Conservation (phyloP, 1,140 invertebrate species). For the Drosophila kepulauana region DNA sequence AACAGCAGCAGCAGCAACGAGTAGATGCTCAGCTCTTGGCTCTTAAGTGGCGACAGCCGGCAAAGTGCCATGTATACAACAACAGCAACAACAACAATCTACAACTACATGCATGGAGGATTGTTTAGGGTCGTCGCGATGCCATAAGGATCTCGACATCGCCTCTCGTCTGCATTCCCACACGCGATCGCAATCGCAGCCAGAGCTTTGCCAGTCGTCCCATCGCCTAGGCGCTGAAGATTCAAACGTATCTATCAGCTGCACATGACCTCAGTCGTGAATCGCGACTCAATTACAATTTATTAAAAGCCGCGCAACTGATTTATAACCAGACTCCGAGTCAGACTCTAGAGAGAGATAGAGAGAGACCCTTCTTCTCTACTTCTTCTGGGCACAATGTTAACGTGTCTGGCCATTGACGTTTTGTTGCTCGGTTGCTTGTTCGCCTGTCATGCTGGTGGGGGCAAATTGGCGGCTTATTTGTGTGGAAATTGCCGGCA, state of each 20-base stretch:
- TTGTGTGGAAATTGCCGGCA: slow-evolving; percentile 74
- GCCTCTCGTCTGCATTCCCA: slow-evolving; percentile 71
- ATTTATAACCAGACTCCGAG: slow-evolving; percentile 66
- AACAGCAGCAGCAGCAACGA: neutral
- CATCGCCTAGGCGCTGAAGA: slow-evolving; percentile 37
- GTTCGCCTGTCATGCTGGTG: slow-evolving; percentile 52
- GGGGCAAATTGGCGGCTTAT: slow-evolving; percentile 77
- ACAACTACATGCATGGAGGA: slow-evolving; percentile 42
- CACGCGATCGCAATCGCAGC: slow-evolving; percentile 75
- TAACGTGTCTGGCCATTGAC: slow-evolving; percentile 71
- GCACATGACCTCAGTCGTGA: slow-evolving; percentile 55
- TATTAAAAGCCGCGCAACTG: slow-evolving; percentile 81
- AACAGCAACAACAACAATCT: slow-evolving; percentile 44
- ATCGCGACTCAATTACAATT: slow-evolving; percentile 83
- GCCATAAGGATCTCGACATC: slow-evolving; percentile 68
- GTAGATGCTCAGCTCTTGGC: slow-evolving; percentile 26
- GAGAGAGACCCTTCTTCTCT: neutral
- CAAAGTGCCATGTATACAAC: slow-evolving; percentile 79
- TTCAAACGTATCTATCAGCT: slow-evolving; percentile 80
- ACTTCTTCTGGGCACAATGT: slow-evolving; percentile 46
- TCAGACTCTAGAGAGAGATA: neutral
- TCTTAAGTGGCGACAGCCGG: slow-evolving; percentile 78
- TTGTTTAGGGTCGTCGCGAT: slow-evolving; percentile 68
- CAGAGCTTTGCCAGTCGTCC: neutral
- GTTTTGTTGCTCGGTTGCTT: slow-evolving; percentile 59